These are phyloP conservation scores for Muscidifurax raptorellus DNA, from an alignment of 1,140 invertebrate species.

Conservation along the genomic window DNA sequence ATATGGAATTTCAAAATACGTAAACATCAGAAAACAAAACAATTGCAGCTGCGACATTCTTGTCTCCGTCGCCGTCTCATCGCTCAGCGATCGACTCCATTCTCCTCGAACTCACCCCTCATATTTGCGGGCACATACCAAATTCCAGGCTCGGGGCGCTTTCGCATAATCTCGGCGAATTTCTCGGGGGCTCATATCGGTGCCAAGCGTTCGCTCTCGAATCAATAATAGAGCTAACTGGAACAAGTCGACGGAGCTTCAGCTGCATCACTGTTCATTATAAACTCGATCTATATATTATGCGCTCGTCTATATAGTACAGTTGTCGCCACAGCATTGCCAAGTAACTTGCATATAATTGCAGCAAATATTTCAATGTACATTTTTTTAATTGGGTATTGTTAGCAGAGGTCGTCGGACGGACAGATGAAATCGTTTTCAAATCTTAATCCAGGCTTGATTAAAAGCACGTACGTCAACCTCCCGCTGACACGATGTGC, in stretches of 20 bases:
- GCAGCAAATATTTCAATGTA: too few relatives aligned
- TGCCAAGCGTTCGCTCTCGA: background rate
- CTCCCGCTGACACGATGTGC: background rate
- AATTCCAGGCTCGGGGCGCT: background rate
- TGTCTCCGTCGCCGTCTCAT: background rate
- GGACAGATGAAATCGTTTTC: background rate
- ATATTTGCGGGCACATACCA: background rate
- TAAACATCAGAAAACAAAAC: too few relatives aligned
- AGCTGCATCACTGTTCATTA: constrained; percentile 11
- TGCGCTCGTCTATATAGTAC: background rate
- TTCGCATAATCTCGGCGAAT: background rate
- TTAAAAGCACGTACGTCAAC: background rate
- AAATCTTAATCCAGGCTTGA: constrained; percentile 8
- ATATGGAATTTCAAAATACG: too few relatives aligned
- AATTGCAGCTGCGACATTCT: too few relatives aligned
- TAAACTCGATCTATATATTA: too few relatives aligned
- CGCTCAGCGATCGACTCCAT: background rate
- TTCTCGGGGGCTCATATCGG: background rate
- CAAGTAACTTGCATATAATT: too few relatives aligned
- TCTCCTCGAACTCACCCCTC: background rate
- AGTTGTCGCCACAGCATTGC: too few relatives aligned
- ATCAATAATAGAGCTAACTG: background rate
- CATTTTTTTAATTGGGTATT: too few relatives aligned
- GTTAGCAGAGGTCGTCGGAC: too few relatives aligned
- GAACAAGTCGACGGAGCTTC: background rate